Base-by-base conservation (phyloP, 2,113 vertebrate genomes). In the Glaucomys volans region DNA sequence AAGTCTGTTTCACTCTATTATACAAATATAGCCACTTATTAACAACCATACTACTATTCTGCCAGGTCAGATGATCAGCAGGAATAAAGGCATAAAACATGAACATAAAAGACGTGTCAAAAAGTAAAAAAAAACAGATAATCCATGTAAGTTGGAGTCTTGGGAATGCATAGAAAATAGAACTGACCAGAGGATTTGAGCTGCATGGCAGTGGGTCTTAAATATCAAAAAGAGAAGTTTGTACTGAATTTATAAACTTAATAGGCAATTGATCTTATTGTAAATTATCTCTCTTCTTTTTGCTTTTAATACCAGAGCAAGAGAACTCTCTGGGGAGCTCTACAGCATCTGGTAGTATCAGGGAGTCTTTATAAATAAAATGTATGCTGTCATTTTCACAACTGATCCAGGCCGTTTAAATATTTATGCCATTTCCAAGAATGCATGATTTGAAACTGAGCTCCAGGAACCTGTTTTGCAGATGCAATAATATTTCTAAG, bases 371-470 rank as follows among this genome's bases (percentile, higher is more conserved):
- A 75, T 83, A 94, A 94, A 74, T 81, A 66, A 5, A 7, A 79
- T 81, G 47, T 40, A n/a, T 44, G 3, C 12, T 86, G 1, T 69
- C 28, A 67, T 91, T 81, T 93, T 75, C 64, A 77, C n/a, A 93
- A 86, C 62, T 57, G 40, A 62, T 62, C 97, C 57, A 57, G 71
- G 50, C 22, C 86, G 32, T 93, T 67, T 75, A 44, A 87, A 83
- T 64, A 82, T 88, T 92, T 88, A 28, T 93, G 76, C 17, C 26
- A 24, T 82, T 97, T 93, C 22, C 52, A 91, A 86, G 24, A 64
- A 64, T n/a, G 30, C 30, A 30, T 40, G 20, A 76, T 87, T 94
- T 94, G 62, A 96, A 69, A 28, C 28, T 72, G 30, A 24, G 5
- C 1, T 91, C 75, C 52, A 90, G 42, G 81, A 95, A 94, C 35